Conservation (phyloP, 2,113 vertebrate species). For the Ariopsis seemanni region DNA sequence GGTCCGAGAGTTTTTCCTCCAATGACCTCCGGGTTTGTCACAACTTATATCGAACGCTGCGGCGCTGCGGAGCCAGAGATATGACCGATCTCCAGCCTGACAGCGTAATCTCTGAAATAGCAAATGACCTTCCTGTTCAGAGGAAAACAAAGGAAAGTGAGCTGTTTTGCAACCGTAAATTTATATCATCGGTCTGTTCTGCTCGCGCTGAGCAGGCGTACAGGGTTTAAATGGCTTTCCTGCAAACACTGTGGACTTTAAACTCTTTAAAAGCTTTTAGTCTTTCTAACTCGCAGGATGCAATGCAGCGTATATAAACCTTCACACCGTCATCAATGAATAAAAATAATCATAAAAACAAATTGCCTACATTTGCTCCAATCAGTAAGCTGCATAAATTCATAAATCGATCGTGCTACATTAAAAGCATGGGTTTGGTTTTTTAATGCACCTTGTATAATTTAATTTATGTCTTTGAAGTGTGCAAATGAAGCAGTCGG, state of each 20-base stretch:
- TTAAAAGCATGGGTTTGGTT: not conserved
- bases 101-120: constrained; percentile 22
- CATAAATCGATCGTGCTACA: not conserved
- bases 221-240: not conserved
- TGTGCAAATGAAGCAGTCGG: not conserved
- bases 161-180: not conserved
- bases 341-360: not conserved
- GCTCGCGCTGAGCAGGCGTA: not conserved
- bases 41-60: not conserved
- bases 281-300: not conserved
- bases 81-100: constrained; percentile 6
- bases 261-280: not conserved
- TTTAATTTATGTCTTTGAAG: not conserved
- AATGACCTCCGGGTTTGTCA: not conserved
- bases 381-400: not conserved
- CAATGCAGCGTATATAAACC: not conserved
- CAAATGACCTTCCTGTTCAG: constrained; percentile 9
- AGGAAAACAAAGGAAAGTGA: constrained; percentile 16
- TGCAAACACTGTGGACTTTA: not conserved
- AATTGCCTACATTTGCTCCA: not conserved
- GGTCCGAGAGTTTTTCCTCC: not conserved
- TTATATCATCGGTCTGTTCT: not conserved
- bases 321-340: not conserved
- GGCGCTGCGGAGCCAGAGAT: not conserved
- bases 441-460: not conserved